Evolutionary conservation across 1,140 invertebrate species (phyloP).

Genomic region (Bilobella aurantiaca): DNA sequence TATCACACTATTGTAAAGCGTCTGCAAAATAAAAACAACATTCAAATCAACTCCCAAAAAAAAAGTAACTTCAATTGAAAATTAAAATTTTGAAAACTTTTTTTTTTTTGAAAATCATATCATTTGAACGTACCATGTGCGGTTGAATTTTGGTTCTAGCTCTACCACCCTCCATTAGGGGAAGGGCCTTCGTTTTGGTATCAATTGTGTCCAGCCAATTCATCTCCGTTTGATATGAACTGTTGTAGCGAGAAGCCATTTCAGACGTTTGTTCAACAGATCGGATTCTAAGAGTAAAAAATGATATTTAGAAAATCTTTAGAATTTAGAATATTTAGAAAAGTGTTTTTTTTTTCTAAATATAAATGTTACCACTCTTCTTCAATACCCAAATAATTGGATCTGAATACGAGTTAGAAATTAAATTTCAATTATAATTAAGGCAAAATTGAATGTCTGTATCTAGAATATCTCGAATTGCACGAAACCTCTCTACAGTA

Average conservation of each 20-base stretch:
- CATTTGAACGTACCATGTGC: slow-evolving; percentile 55
- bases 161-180: slow-evolving; percentile 54
- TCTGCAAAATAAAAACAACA: slow-evolving; percentile 56
- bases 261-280: slow-evolving; percentile 76
- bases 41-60: not conserved
- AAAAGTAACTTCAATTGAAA: not conserved
- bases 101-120: not conserved
- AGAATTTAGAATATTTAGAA: too few relatives aligned
- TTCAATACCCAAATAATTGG: too few relatives aligned
- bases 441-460: too few relatives aligned
- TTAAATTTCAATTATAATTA: too few relatives aligned
- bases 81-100: not conserved
- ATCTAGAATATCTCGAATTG: too few relatives aligned
- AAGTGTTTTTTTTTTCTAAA: not conserved
- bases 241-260: slow-evolving; percentile 73
- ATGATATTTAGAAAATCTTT: too few relatives aligned
- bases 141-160: slow-evolving; percentile 63
- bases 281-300: slow-evolving; percentile 52
- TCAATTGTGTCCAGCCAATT: slow-evolving; percentile 75
- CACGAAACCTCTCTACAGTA: too few relatives aligned
- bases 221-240: slow-evolving; percentile 71
- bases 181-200: slow-evolving; percentile 57
- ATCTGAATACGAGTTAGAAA: too few relatives aligned
- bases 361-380: slow-evolving; percentile 10
- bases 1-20: slow-evolving; percentile 74